A percentile compares a stretch with the other conserved stretches of the same genome.
phyloP scores from a whole-genome alignment of 2,113 vertebrate species.

The Camelus bactrianus region DNA sequence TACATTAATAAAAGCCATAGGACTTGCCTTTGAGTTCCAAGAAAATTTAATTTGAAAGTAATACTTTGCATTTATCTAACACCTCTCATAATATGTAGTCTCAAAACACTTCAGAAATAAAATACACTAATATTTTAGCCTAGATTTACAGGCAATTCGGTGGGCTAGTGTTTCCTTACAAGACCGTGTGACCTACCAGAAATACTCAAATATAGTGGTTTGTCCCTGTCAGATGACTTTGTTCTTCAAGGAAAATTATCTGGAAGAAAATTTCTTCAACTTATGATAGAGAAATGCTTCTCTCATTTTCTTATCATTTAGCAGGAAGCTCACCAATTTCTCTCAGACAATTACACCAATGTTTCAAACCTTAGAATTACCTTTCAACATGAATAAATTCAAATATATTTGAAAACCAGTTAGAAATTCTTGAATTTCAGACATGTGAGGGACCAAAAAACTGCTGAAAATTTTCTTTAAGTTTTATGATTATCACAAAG shows the following conservation, averaged over 20 bases:
- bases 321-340: neutral
- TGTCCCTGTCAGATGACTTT: neutral
- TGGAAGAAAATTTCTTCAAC: neutral
- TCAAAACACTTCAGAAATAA: neutral
- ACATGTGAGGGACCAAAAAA: neutral
- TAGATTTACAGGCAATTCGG: neutral
- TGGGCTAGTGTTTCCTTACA: neutral
- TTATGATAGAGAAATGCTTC: neutral
- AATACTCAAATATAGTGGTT: neutral
- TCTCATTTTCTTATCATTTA: conserved; percentile 28
- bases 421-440: conserved; percentile 53
- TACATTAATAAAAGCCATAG: neutral
- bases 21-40: conserved; percentile 3
- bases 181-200: neutral
- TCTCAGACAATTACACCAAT: conserved; percentile 33
- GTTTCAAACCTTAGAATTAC: conserved; percentile 11
- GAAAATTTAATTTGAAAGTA: conserved; percentile 43
- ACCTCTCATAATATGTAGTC: neutral
- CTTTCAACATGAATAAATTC: conserved; percentile 45
- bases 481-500: neutral
- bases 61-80: neutral
- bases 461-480: neutral
- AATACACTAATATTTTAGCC: neutral
- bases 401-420: conserved; percentile 36
- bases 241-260: conserved; percentile 34